Evolutionary conservation across 2,888 invertebrate genomes (phyloP), one percentile per base, ranked within the genome.

Genomic region (Watsonalla binaria): DNA sequence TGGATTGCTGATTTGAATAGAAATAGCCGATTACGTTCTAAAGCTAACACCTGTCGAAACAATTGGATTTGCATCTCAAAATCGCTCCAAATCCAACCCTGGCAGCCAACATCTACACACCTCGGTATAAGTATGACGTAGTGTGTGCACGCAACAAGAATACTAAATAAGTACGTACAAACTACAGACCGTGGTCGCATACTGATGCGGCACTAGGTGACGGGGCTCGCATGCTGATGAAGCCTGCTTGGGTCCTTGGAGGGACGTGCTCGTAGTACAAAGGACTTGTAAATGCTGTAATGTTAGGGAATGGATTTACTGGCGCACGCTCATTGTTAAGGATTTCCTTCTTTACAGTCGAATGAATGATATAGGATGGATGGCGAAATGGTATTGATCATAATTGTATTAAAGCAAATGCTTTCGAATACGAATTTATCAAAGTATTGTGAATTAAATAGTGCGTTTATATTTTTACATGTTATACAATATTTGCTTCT

Each of bases 61-160:
- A 42, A 11, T 42, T 11, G 11, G 5, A 35, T 13, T 35, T 7
- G 2, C 9, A 37, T 37, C 8, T 37, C 5, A 35, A 48, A 7
- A 33, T 5, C 9, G 0, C 52, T 53, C 60, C 50, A 37, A 82
- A 52, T 86, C 59, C 86, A 66, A 47, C 75, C 69, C 86, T 85
- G 87, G 49, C 60, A 63, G 62, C 72, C 9, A 42, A 70, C 74
- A 70, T 69, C 63, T 68, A 74, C 70, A 70, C 76, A 83, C 82
- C 81, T 80, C 72, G 71, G 70, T 78, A 76, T 76, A 80, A 76
- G 78, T 83, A 83, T 89, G 89, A 88, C 89, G 89, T 89, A 87
- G 88, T 75, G 82, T 66, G 65, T 72, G 65, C 76, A 83, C 87
- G 86, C 79, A 76, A 72, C 63, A 70, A 76, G 87, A 74, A 78